Evolutionary conservation across 2,797 vertebrate species (phyloP).

Genomic region (Leucoraja ocellata): DNA sequence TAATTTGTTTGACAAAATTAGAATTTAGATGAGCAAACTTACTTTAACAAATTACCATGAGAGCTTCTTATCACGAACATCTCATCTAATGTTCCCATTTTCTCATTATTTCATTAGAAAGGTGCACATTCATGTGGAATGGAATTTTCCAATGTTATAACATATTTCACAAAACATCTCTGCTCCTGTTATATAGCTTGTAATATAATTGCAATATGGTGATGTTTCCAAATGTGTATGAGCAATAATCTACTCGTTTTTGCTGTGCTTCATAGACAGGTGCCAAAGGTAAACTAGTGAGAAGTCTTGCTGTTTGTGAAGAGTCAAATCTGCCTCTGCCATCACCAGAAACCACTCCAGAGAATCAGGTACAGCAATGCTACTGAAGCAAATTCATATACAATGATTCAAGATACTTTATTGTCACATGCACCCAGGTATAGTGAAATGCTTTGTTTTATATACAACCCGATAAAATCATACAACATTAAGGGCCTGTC

Average conservation of each 20-base stretch:
- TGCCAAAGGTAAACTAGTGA: constrained; percentile 78
- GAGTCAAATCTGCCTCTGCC: constrained; percentile 59
- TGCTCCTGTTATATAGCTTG: not conserved
- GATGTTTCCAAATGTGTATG: not conserved
- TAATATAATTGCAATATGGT: not conserved
- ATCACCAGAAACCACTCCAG: constrained; percentile 60
- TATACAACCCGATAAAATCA: too few relatives aligned
- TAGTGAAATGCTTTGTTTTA: too few relatives aligned
- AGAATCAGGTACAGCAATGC: constrained; percentile 63
- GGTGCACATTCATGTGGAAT: not conserved
- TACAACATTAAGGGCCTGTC: too few relatives aligned
- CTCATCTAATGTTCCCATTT: not conserved
- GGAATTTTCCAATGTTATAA: not conserved
- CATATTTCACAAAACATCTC: not conserved
- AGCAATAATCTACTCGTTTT: not conserved
- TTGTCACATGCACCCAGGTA: too few relatives aligned
- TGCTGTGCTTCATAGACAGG: constrained; percentile 64
- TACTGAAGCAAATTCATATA: not conserved
- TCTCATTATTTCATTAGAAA: not conserved
- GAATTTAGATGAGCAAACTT: not conserved
- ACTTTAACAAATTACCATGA: not conserved
- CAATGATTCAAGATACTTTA: not conserved
- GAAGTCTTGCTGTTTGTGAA: constrained; percentile 81
- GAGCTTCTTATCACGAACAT: not conserved
- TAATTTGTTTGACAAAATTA: not conserved